Percentiles rank a stretch among this genome's conserved stretches.
Conservation (phyloP, 2,113 vertebrate species). For the Coptodon rendalli region DNA sequence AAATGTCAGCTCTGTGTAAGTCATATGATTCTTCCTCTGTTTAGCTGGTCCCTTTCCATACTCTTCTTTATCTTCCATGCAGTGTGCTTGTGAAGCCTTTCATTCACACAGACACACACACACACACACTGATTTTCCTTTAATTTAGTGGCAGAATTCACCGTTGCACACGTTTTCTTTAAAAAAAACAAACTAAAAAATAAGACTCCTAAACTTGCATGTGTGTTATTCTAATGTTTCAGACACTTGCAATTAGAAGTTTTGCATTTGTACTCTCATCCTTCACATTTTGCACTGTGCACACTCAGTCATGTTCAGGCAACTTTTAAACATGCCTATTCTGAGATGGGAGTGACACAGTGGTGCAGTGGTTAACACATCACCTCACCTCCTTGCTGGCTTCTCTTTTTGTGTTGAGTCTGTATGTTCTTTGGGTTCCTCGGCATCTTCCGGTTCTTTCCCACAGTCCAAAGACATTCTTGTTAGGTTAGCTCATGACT, state of each 20-base stretch:
- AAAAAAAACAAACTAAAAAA: neutral
- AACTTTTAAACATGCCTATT: neutral
- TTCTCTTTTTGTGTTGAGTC: neutral
- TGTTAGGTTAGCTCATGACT: neutral
- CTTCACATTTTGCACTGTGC: neutral
- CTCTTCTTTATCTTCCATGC: neutral
- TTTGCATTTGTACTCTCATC: neutral
- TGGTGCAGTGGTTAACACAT: neutral
- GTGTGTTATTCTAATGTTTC: neutral
- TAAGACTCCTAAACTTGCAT: neutral
- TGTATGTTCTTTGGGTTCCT: neutral
- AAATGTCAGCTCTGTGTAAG: neutral
- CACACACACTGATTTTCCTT: fast-evolving
- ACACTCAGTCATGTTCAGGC: neutral
- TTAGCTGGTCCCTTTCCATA: neutral
- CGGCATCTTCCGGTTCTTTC: neutral
- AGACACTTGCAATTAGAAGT: neutral
- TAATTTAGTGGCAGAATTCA: neutral
- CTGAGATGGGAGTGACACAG: neutral
- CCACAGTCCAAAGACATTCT: neutral
- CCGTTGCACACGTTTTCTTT: neutral
- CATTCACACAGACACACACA: fast-evolving
- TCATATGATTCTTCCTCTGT: neutral
- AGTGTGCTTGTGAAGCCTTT: neutral
- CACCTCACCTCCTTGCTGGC: neutral